Evolutionary conservation across 1,140 invertebrate species (phyloP), one percentile per base, ranked within the genome.

Genomic region (Pectinophora gossypiella): DNA sequence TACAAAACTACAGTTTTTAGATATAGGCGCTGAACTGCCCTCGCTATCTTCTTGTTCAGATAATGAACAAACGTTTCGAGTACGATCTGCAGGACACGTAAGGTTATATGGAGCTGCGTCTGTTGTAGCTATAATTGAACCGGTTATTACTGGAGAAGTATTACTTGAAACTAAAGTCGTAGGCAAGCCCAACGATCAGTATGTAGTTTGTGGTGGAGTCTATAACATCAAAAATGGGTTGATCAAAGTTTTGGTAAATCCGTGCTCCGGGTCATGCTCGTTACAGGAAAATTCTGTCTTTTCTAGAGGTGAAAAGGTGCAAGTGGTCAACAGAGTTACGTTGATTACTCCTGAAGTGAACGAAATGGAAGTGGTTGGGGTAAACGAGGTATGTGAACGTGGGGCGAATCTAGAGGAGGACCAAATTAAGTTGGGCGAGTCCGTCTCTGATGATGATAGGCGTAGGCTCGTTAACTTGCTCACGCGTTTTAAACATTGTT

Each of bases 401-500:
- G 7, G 13, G 5, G 4, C 4, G 4, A 10, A n/a, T 18, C 19
- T 43, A 18, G 19, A 19, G 2, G 18, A 43, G 6, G n/a, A 19
- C 6, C 3, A 46, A 7, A 16, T 53, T 13, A 2, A 22, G 1
- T 19, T 53, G 13, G 43, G 32, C 4, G 19, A 38, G 0, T 2
- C 3, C 3, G 51, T 53, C 4, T 13, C 19, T 2, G 32, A 27
- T 0, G 19, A 1, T 16, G 43, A 36, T 6, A 53, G 38, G 19
- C 9, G 12, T 13, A 35, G 13, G n/a, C 13, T 53, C 2, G 12
- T 38, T 18, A 10, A 19, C 0, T 19, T 54, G 44, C 32, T 64
- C 19, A 23, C 56, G 4, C n/a, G 19, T 12, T 68, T 59, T 42
- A 45, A 59, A 13, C 54, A 64, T 19, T 68, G 64, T 54, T 68